Base-by-base conservation (phyloP, 2,797 vertebrate species). In the Leptoclinus maculatus region DNA sequence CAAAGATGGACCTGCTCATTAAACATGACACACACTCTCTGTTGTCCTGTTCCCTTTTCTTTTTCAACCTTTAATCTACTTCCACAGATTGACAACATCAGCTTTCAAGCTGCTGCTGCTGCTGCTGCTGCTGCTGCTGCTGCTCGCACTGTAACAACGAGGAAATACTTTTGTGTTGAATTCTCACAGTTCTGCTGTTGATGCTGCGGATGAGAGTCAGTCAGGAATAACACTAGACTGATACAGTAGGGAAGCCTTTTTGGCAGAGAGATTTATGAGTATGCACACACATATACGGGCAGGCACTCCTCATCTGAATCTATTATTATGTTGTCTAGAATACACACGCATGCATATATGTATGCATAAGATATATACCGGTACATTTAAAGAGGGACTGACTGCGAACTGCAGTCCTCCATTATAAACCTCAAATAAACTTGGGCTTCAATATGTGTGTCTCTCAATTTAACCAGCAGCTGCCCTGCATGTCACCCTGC, bases 391-490 rank as follows among this genome's bases (percentile, higher is more conserved):
- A 66, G 51, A 21, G 8, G 7, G 1, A 60, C 27, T 47, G 45
- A n/a, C 17, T 80, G 21, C 62, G 62, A 66, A 69, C 36, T 34
- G 6, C 66, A 47, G 14, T 45, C 36, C 32, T 65, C 17, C 3
- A 10, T 68, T 58, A 82, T n/a, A 32, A 78, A 62, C 27, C 3
- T 38, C 47, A 73, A 76, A 70, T 62, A 76, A 68, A 39, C 60
- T n/a, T 19, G 3, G 3, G 27, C 45, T 11, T 43, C 13, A 62
- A 62, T 39, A 16, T 68, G 7, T 51, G 60, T 70, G 29, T 65
- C 54, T 68, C 83, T 89, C 77, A 82, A 32, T 86, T 93, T 77
- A 87, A 83, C 83, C 17, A 88, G 83, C 89, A 88, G 82, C 83
- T 91, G 87, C 67, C 74, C 49, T 63, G 53, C 66, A 71, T 83